Evolutionary conservation across 2,888 invertebrate genomes (phyloP), one percentile per base, ranked within the genome.

Genomic region (Melipona beecheii): DNA sequence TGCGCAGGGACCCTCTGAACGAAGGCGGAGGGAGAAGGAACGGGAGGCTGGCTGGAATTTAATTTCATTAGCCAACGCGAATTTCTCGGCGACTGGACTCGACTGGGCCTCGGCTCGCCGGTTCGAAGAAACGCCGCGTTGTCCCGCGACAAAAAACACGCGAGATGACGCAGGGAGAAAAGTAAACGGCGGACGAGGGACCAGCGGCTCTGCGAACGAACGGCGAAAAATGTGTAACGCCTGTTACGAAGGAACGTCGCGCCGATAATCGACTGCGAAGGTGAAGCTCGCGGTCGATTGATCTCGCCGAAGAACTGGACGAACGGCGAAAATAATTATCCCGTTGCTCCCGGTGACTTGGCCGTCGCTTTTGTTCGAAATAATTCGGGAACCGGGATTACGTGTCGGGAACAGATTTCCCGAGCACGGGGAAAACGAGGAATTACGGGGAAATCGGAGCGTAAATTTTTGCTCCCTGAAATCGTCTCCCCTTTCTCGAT

Each of bases 61-160:
- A 91, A 91, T 91, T 91, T 91, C 91, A 90, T 91, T 91, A 88
- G 90, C 87, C 88, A 86, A 89, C 89, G 89, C 89, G 90, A 91
- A 91, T 91, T 90, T 90, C 90, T 90, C 87, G 82, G 90, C 81
- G 83, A 56, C 62, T 85, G 87, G 83, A 83, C 82, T 83, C 81
- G 86, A 75, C 74, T 81, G 31, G 31, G 31, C 31, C 31, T 31
- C 31, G 31, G 31, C 74, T 72, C 62, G 4, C 31, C 75, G 83
- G 77, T 74, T 82, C 84, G 81, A 31, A 87, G 83, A 86, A 87
- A 83, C 80, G 86, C 69, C 58, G 13, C 58, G 58, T 78, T 60
- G 65, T 13, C 75, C 68, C 9, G 76, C n/a, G 60, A 69, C 4
- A 81, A 75, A 75, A 75, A 81, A 62, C 31, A 31, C 31, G 31